A percentile compares a stretch with the other conserved stretches of the same genome.
Evolutionary conservation across 2,888 invertebrate species (phyloP).

Genomic region (Pristionchus mayeri): DNA sequence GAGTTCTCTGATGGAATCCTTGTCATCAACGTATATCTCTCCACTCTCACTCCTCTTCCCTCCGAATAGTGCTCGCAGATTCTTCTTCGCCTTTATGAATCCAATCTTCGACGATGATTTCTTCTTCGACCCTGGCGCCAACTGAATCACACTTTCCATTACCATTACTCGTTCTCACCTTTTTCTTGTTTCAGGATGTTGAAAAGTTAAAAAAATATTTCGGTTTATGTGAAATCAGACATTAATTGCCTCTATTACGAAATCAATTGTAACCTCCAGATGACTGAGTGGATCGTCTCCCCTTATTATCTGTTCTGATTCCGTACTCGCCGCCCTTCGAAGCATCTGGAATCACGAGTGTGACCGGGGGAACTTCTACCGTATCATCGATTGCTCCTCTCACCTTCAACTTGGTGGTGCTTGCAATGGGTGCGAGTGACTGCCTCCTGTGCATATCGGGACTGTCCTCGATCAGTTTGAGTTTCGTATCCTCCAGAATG

Average conservation of each 20-base stretch:
- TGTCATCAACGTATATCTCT: conserved; percentile 72
- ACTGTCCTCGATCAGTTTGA: conserved; percentile 69
- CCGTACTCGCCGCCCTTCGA: conserved; percentile 74
- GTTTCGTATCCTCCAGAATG: conserved; percentile 72
- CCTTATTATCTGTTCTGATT: conserved; percentile 64
- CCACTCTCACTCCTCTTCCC: conserved; percentile 61
- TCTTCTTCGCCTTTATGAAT: conserved; percentile 78
- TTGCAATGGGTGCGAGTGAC: conserved; percentile 36
- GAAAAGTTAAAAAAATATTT: too few relatives aligned
- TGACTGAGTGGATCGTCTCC: conserved; percentile 49
- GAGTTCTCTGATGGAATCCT: conserved; percentile 58
- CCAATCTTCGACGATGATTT: conserved; percentile 75
- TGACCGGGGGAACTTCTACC: not conserved
- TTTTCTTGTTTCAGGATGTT: too few relatives aligned
- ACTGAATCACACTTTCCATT: conserved; percentile 42
- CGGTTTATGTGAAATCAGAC: not conserved
- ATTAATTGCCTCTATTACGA: not conserved
- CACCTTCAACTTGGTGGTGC: conserved; percentile 18
- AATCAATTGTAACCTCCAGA: conserved; percentile 28
- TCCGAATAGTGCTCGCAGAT: conserved; percentile 76
- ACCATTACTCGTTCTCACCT: not conserved
- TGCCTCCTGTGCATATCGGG: conserved; percentile 31
- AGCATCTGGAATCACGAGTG: conserved; percentile 64
- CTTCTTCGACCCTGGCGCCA: conserved; percentile 54
- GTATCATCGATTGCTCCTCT: not conserved